Conservation (phyloP, 2,888 invertebrate genomes). For the Pollenia griseotomentosa region DNA sequence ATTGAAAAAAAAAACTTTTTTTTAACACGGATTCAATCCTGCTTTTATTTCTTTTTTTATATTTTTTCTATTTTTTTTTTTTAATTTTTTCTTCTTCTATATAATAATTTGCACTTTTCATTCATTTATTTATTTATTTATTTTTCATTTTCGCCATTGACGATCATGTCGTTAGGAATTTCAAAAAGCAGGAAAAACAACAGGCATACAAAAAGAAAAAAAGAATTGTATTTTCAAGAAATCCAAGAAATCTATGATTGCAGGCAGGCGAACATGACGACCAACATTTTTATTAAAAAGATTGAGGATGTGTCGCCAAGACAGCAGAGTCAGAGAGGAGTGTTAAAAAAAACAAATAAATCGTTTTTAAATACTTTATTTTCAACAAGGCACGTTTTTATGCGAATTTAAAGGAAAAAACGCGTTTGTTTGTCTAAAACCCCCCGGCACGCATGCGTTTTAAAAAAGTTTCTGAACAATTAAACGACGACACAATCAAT, state of each 20-base stretch:
- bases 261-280: not conserved
- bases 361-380: conserved; percentile 46
- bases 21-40: not conserved
- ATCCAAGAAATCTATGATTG: conserved; percentile 65
- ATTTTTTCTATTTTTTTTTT: conserved; percentile 16
- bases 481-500: conserved; percentile 37
- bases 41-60: conserved; percentile 17
- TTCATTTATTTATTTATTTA: conserved; percentile 53
- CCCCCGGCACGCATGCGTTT: conserved; percentile 25
- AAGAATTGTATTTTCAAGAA: conserved; percentile 24
- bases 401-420: not conserved
- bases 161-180: conserved; percentile 57
- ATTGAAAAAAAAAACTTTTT: conserved; percentile 3
- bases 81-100: conserved; percentile 28
- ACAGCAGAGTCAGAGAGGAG: conserved; percentile 32
- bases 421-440: conserved; percentile 9
- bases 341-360: conserved; percentile 39
- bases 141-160: conserved; percentile 24
- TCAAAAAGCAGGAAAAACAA: conserved; percentile 55
- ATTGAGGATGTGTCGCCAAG: conserved; percentile 70
- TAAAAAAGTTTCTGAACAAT: conserved; percentile 33
- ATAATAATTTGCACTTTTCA: conserved; percentile 72
- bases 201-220: conserved; percentile 2
- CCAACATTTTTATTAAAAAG: conserved; percentile 61
- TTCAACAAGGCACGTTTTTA: conserved; percentile 56